Evolutionary conservation across 2,797 vertebrate species (phyloP), one percentile per base, ranked within the genome.

Genomic region (Hozukius guyotensis): DNA sequence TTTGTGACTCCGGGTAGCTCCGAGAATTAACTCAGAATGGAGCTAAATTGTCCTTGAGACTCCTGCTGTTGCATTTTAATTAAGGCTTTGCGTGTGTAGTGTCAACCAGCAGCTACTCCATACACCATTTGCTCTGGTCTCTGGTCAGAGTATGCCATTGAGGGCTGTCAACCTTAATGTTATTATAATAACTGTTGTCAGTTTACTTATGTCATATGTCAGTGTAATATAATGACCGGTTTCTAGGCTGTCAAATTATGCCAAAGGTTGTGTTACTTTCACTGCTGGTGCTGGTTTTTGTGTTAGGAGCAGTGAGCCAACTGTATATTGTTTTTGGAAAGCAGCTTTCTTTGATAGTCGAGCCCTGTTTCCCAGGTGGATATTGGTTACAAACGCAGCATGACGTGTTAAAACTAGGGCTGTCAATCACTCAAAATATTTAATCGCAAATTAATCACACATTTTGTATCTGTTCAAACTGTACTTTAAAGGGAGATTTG

Each of bases 21-120:
- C 53, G 2, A 72, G 32, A 65, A 46, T 69, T 2, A n/a, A 66
- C 55, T 14, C 31, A 1, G 8, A 67, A 61, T 34, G 5, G 24
- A 66, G 24, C 36, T 18, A 32, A 62, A 25, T 27, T 68, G 61
- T 77, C 63, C 42, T 31, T 32, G 32, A 80, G 34, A 75, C 46
- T 46, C 18, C 38, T 53, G 24, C n/a, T 73, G 24, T 55, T 60
- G 20, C 27, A 29, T 72, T 85, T 85, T 32, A 56, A 78, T 77
- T 16, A 61, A 69, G 27, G 18, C 4, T 62, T 74, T 78, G 6
- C 11, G 49, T 25, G 8, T 73, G 60, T 34, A 52, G 18, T 64
- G 67, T 59, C 5, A 20, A 25, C 31, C 52, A 75, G 42, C 22
- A 75, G 42, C 22, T 32, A 22, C 31, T 77, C 9, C 1, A 6